Evolutionary conservation across 2,888 invertebrate genomes (phyloP).

Genomic region (Conus canariensis): DNA sequence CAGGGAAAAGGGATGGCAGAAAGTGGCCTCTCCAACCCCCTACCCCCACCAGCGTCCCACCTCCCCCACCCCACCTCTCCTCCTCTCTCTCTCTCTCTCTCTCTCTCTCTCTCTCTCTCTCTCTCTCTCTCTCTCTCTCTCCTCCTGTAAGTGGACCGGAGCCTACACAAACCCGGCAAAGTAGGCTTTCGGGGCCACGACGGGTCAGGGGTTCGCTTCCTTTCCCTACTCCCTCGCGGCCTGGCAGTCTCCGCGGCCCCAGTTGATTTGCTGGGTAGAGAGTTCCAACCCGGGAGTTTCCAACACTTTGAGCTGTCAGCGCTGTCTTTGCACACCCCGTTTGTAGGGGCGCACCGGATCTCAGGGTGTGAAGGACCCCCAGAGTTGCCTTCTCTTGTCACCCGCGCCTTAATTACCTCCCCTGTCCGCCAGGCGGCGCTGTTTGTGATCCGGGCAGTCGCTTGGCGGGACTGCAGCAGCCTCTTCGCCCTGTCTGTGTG

Average conservation of each 20-base stretch:
- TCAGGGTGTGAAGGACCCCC: conserved; percentile 13
- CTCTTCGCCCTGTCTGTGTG: neutral
- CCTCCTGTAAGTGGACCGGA: neutral
- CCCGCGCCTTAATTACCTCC: conserved; percentile 27
- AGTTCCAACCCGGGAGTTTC: neutral
- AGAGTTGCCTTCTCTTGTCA: conserved; percentile 21
- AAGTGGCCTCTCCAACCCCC: neutral
- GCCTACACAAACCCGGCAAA: neutral
- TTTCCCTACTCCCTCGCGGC: too few species aligned
- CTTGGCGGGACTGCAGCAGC: neutral
- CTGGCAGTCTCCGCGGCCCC: too few species aligned
- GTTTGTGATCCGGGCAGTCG: neutral
- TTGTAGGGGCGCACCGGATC: neutral
- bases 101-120: neutral
- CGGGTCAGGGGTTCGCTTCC: neutral
- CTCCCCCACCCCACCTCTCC: neutral
- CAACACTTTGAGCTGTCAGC: conserved; percentile 12
- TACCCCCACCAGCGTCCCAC: neutral
- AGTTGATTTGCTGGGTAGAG: conserved; percentile 3
- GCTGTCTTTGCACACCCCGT: conserved; percentile 2
- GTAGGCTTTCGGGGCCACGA: too few species aligned
- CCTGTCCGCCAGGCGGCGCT: conserved; percentile 4
- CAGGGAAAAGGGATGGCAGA: neutral
- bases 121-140: neutral
- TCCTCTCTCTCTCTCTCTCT: neutral